phyloP scores from a whole-genome alignment of 2,113 vertebrate genomes.

The Anas platyrhynchos region DNA sequence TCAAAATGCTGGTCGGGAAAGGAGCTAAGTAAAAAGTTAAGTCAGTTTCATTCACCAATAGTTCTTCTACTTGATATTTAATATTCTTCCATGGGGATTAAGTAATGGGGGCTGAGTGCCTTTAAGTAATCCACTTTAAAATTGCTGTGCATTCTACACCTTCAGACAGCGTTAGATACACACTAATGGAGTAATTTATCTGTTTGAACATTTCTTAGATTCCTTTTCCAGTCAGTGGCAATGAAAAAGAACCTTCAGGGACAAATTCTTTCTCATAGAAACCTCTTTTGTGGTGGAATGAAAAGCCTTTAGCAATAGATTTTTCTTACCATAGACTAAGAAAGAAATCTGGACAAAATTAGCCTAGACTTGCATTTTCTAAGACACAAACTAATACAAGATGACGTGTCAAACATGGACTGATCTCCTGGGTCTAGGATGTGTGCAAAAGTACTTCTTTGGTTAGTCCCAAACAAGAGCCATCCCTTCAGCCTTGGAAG shows the following conservation, averaged over 20 bases:
- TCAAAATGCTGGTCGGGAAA: not conserved
- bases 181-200: constrained; percentile 22
- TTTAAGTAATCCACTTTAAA: constrained; percentile 36
- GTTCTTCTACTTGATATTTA: not conserved
- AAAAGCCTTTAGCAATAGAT: not conserved
- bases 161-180: not conserved
- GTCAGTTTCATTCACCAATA: not conserved
- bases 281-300: not conserved
- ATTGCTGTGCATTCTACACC: not conserved
- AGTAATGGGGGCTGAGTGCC: constrained; percentile 12
- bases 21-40: not conserved
- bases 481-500: not conserved
- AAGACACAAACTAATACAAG: not conserved
- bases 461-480: not conserved
- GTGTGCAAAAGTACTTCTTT: not conserved
- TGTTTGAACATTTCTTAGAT: not conserved
- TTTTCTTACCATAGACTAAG: not conserved
- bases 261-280: not conserved
- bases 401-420: not conserved
- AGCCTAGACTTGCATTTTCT: not conserved
- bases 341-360: not conserved
- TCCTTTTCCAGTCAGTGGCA: not conserved
- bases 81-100: not conserved
- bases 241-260: not conserved
- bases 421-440: not conserved